Evolutionary conservation across 2,888 invertebrate genomes (phyloP).

Genomic region (Liopterus haemorrhoidalis): DNA sequence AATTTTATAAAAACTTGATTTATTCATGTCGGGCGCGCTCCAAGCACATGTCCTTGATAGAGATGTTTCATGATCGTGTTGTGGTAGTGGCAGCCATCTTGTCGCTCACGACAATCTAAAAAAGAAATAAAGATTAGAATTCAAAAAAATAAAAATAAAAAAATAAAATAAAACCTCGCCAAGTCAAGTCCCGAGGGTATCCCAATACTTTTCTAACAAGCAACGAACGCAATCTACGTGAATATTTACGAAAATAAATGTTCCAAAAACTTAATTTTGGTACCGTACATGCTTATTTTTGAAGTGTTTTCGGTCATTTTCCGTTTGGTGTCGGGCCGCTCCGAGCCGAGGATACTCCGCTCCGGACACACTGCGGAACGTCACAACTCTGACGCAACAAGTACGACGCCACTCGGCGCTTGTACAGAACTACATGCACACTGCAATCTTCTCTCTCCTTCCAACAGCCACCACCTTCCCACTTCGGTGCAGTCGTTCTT

Average conservation of each 20-base stretch:
- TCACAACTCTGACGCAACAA: slow-evolving; percentile 48
- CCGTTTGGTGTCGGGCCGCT: no score
- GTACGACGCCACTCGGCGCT: slow-evolving; percentile 49
- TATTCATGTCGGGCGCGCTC: slow-evolving; percentile 12
- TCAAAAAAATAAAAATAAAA: not conserved
- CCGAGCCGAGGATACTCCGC: no score
- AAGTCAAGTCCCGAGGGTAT: slow-evolving; percentile 9
- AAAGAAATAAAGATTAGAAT: slow-evolving; percentile 3
- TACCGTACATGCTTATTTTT: slow-evolving; percentile 21
- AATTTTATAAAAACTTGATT: no score
- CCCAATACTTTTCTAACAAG: slow-evolving; percentile 6
- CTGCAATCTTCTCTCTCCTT: slow-evolving; percentile 44
- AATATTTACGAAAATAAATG: slow-evolving; percentile 17
- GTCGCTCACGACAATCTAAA: slow-evolving; percentile 14
- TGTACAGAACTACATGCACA: slow-evolving; percentile 42
- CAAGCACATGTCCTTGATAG: slow-evolving; percentile 5
- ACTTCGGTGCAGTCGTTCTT: slow-evolving; percentile 28
- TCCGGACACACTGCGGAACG: slow-evolving; percentile 31
- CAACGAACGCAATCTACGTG: slow-evolving; percentile 17
- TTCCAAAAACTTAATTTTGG: no score
- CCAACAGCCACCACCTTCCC: slow-evolving; percentile 35
- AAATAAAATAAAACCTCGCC: slow-evolving; percentile 13
- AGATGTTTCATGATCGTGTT: slow-evolving; percentile 17
- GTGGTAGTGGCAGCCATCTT: slow-evolving; percentile 22
- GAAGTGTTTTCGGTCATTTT: slow-evolving; percentile 34